Percentiles rank a stretch among this genome's conserved stretches.
Evolutionary conservation across 2,113 vertebrate species (phyloP).

Genomic region (Ceyx cyanopectus): DNA sequence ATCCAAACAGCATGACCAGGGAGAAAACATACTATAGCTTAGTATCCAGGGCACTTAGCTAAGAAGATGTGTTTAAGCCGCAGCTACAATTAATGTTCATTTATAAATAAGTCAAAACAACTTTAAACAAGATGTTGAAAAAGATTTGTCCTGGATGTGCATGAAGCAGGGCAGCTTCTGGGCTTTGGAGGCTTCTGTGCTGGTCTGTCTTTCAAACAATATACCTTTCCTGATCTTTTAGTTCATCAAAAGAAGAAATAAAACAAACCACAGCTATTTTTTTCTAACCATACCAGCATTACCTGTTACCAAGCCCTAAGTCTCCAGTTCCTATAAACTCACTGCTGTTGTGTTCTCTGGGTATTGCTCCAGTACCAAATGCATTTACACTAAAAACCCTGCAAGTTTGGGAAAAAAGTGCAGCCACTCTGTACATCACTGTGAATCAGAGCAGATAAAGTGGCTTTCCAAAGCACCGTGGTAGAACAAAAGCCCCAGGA

Average conservation of each 20-base stretch:
- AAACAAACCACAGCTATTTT: background rate
- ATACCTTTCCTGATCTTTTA: background rate
- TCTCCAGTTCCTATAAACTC: background rate
- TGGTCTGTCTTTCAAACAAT: background rate
- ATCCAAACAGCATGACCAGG: background rate
- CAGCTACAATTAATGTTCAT: background rate
- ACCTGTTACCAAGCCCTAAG: background rate
- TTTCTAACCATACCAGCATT: rapidly evolving
- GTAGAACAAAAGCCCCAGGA: background rate
- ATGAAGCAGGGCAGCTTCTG: background rate
- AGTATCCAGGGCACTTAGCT: background rate
- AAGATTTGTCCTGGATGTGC: background rate
- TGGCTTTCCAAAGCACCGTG: background rate
- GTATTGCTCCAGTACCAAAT: background rate
- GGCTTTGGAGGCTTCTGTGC: background rate
- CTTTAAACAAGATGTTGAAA: background rate
- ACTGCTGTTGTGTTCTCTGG: background rate
- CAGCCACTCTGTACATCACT: rapidly evolving
- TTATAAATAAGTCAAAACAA: background rate
- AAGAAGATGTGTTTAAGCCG: background rate
- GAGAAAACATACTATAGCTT: background rate
- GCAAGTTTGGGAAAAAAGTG: background rate
- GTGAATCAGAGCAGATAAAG: background rate
- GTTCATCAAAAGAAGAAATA: background rate
- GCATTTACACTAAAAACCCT: background rate